Evolutionary conservation across 2,888 invertebrate species (phyloP), one percentile per base, ranked within the genome.

Genomic region (Trypoxylon attenuatum): DNA sequence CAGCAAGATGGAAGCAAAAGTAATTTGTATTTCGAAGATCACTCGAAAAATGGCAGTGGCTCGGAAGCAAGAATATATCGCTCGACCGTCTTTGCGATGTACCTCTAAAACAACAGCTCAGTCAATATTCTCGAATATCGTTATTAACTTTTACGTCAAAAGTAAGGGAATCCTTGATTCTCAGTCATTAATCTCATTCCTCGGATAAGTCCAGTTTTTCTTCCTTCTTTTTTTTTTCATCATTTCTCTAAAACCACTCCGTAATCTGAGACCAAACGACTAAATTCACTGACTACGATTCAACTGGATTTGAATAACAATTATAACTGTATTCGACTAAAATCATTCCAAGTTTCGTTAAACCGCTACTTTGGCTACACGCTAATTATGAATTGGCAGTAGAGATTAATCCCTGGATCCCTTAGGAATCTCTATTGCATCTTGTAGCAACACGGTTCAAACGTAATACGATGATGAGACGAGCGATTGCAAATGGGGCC

Each of bases 1-100:
- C 81, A 83, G 83, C 82, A 78, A 80, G 64, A 73, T 75, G 76
- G 77, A 80, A 80, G 78, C 70, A 60, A 69, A 68, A 42, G 66
- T 67, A 66, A 63, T 53, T 63, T 6, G 42, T 46, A 54, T 29
- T 41, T 52, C 29, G 52, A 54, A 41, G 58, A 59, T 51, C 53
- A 33, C 25, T 66, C 46, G 50, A 63, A 43, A 29, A 75, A 69
- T 71, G 76, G 69, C 73, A 75, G 73, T 73, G 58, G 25, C 53
- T 66, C 58, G 63, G 60, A 70, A 70, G 43, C 60, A 55, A 69
- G 22, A 66, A 22, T 57, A 57, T 66, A 42, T 49, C 43, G 6
- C 52, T n/a, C 27, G 55, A 46, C 21, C 21, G 29, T 46, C 51
- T 45, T 38, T 25, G 19, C 27, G 8, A 43, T 53, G 46, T 47